Base-by-base conservation (phyloP, 2,797 vertebrate species). In the Phalloptychus januarius region DNA sequence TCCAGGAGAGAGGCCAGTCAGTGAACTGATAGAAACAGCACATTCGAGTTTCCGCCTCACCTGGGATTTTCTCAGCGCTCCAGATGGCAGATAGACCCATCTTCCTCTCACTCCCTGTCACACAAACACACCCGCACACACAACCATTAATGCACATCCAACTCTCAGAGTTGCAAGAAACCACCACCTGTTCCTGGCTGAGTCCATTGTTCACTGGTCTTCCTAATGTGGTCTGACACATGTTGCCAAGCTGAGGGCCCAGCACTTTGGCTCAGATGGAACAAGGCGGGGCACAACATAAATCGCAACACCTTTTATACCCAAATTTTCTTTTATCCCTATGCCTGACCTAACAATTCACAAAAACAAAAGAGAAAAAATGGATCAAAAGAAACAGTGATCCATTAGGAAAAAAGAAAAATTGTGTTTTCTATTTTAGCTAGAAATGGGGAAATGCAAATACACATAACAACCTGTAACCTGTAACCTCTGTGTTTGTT, bases 181-280 rank as follows among this genome's bases (percentile, higher is more conserved):
- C 87, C 84, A 76, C 91, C 93, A 93, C 91, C 93, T 94, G 93
- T 89, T 93, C 88, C 86, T 92, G 91, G 85, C 91, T 87, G 75
- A 83, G 82, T 71, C 91, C 82, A 92, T 93, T 94, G 93, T 93
- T 93, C 91, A 92, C 77, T 87, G 82, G 88, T 87, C 87, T 91
- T 91, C 88, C 89, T 94, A 94, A 94, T 93, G 86, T 81, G 81
- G 87, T 86, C 87, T 93, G 93, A 93, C 93, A 93, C 90, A 89
- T 89, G 88, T 92, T 91, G 91, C 90, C 91, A 88, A 87, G 90
- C 87, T 83, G 86, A 91, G 87, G 87, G 80, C 89, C 67, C 54
- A 80, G 86, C 89, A 89, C 90, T 90, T 86, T 84, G 85, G 86
- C 89, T 88, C 56, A 72, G 86, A 85, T 83, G 79, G 76, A 89